Conservation (phyloP, 1,140 invertebrate species). For the Babylonia areolata region DNA sequence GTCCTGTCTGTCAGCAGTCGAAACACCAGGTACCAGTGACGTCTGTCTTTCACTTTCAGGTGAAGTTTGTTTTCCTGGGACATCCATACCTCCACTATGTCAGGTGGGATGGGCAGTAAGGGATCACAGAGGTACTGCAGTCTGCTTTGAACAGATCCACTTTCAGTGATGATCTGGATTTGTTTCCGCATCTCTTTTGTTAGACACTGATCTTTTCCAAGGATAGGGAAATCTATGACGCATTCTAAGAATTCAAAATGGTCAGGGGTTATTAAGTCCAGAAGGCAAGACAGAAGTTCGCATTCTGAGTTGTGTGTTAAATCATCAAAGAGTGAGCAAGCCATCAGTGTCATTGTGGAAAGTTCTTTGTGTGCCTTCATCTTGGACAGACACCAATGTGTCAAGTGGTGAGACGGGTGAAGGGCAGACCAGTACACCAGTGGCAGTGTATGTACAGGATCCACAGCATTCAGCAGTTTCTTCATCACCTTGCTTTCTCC, state of each 20-base stretch:
- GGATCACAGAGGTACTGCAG: neutral
- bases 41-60: neutral
- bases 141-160: neutral
- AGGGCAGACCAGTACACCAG: conserved; percentile 27
- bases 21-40: conserved; percentile 12
- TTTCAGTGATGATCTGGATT: neutral
- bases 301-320: neutral
- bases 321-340: neutral
- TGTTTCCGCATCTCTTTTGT: neutral
- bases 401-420: neutral
- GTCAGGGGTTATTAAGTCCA: too few relatives aligned
- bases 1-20: conserved; percentile 27
- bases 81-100: neutral
- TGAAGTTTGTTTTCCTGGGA: neutral
- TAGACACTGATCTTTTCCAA: too few relatives aligned
- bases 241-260: too few relatives aligned
- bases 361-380: neutral
- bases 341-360: neutral
- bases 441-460: conserved; percentile 12
- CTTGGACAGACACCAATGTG: neutral
- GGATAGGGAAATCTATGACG: neutral
- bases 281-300: neutral
- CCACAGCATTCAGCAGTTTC: neutral
- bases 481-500: neutral
- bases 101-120: conserved; percentile 1